These are phyloP conservation scores for Blastobasis lacticolella DNA, from an alignment of 2,888 invertebrate genomes.

Conservation along the genomic window DNA sequence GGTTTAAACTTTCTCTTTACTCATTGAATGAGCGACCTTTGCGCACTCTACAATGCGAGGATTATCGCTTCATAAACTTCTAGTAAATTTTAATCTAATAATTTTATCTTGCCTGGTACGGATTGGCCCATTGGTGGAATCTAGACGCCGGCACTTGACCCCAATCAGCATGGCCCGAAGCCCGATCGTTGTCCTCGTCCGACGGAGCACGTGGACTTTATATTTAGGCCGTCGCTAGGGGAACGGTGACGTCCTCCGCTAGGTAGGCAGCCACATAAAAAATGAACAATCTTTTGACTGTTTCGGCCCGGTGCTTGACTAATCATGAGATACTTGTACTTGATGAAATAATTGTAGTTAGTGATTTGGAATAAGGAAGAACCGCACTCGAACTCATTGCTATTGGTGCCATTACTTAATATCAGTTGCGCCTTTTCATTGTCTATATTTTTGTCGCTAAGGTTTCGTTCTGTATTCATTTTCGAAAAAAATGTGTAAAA, in stretches of 20 bases:
- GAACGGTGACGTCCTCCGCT: conserved; percentile 5
- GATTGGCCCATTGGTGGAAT: conserved; percentile 13
- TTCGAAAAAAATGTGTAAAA: no score
- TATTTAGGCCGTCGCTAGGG: conserved; percentile 37
- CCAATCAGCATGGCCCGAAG: conserved; percentile 37
- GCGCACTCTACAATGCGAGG: conserved; percentile 1
- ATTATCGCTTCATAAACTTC: neutral
- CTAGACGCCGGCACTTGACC: conserved; percentile 52
- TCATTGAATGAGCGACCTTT: conserved; percentile 11
- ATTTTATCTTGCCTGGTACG: neutral
- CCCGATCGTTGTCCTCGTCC: conserved; percentile 38
- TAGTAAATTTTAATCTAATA: neutral
- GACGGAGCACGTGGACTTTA: conserved; percentile 50
- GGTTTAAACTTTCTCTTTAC: conserved; percentile 24
- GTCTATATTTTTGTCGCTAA: no score
- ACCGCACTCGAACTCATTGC: no score
- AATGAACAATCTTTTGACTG: no score
- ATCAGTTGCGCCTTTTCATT: no score
- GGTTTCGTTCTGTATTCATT: no score
- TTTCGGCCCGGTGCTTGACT: no score
- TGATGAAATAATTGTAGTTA: no score
- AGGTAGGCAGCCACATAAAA: no score
- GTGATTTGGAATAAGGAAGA: no score
- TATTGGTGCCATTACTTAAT: no score
- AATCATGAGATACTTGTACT: no score